Percentiles rank a stretch among this genome's conserved stretches.
Evolutionary conservation across 2,113 vertebrate genomes (phyloP).

Genomic region (Podarcis muralis): DNA sequence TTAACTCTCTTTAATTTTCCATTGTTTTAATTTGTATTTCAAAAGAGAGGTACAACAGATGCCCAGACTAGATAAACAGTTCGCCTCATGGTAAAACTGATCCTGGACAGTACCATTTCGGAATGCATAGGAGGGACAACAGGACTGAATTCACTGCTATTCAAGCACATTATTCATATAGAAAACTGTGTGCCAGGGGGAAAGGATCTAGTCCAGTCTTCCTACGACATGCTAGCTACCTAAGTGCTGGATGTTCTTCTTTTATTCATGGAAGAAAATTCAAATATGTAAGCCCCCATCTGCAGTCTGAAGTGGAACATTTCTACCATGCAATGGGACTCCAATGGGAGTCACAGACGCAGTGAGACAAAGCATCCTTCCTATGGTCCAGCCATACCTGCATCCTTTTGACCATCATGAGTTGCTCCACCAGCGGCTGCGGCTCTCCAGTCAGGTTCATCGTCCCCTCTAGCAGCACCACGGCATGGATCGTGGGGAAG

Average conservation of each 20-base stretch:
- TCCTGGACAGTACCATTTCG: not conserved
- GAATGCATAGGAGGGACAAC: not conserved
- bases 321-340: not conserved
- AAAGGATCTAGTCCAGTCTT: not conserved
- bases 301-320: too few relatives aligned
- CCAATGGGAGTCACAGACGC: not conserved
- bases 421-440: constrained; percentile 93
- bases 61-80: not conserved
- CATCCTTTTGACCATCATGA: constrained; percentile 99
- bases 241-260: not conserved
- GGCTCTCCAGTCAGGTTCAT: constrained; percentile 97
- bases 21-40: not conserved
- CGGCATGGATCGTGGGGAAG: constrained; percentile 92
- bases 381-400: constrained; percentile 79
- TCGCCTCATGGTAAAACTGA: not conserved
- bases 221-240: not conserved
- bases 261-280: not conserved
- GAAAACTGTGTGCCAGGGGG: not conserved
- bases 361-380: not conserved
- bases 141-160: not conserved
- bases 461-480: constrained; percentile 95
- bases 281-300: not conserved
- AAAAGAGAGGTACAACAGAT: not conserved
- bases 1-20: not conserved
- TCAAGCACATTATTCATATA: not conserved